Conservation (phyloP, 1,140 invertebrate species). For the Eubasilissa regina region DNA sequence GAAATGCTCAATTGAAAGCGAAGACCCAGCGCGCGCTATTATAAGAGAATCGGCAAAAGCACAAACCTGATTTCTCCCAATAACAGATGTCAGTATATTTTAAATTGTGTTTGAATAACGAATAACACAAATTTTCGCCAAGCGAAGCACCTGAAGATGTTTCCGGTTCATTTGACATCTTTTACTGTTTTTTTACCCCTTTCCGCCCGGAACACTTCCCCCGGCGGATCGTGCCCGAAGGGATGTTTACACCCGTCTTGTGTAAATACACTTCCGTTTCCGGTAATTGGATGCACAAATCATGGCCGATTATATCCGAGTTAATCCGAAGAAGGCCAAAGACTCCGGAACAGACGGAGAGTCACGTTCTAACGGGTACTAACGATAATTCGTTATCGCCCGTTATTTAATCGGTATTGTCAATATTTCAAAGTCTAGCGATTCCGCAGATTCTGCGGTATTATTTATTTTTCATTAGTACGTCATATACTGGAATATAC, state of each 20-base stretch:
- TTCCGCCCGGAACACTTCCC: slow-evolving; percentile 26
- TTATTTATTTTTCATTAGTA: too few species aligned
- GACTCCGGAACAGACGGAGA: not conserved
- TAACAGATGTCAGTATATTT: too few species aligned
- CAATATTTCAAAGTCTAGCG: not conserved
- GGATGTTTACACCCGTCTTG: slow-evolving; percentile 32
- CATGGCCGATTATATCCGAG: slow-evolving; percentile 35
- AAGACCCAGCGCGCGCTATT: too few species aligned
- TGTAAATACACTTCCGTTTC: slow-evolving; percentile 38
- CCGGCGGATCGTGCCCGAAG: slow-evolving; percentile 2
- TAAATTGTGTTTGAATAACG: too few species aligned
- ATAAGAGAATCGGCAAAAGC: too few species aligned
- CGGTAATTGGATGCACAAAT: slow-evolving; percentile 54
- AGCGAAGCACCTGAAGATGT: not conserved
- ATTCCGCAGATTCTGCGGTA: not conserved
- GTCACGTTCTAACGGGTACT: slow-evolving; percentile 8
- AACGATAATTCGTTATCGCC: slow-evolving; percentile 19
- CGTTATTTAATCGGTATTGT: slow-evolving; percentile 10
- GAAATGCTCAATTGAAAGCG: too few species aligned
- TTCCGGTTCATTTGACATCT: slow-evolving; percentile 13
- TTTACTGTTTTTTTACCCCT: not conserved
- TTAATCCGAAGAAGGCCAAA: slow-evolving; percentile 16
- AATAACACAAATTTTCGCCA: not conserved
- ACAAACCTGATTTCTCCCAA: too few species aligned
- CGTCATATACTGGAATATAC: too few species aligned